Percentiles rank a stretch among this genome's conserved stretches.
Conservation (phyloP, 1,140 invertebrate genomes). For the Anoplolepis gracilipes region DNA sequence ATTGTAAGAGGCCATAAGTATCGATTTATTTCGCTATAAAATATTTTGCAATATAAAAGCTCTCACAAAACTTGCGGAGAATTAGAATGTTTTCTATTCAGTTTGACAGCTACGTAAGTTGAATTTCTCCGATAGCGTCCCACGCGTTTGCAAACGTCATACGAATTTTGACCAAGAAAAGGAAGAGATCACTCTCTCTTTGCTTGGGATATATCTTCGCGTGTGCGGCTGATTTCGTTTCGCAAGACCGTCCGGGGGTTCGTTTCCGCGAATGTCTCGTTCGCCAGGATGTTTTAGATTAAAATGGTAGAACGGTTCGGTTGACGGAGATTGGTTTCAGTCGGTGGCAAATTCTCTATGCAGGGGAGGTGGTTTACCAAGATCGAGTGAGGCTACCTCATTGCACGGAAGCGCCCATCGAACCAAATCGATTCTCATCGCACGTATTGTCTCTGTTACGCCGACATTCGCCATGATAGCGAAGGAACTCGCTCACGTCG, state of each 20-base stretch:
- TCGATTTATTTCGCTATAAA: not conserved
- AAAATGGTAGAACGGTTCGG: constrained; percentile 54
- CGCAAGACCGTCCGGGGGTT: constrained; percentile 32
- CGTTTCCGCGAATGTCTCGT: constrained; percentile 64
- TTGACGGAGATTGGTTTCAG: constrained; percentile 62
- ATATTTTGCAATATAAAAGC: constrained; percentile 1
- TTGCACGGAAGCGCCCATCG: constrained; percentile 51
- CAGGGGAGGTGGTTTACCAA: constrained; percentile 41
- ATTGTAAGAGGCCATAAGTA: not conserved
- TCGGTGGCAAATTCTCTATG: constrained; percentile 57
- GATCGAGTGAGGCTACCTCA: constrained; percentile 56
- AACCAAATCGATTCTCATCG: constrained; percentile 64
- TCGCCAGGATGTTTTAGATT: constrained; percentile 62
- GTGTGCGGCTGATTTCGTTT: constrained; percentile 49
- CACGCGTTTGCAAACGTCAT: not conserved
- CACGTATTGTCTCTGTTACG: constrained; percentile 56
- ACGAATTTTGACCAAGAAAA: not conserved
- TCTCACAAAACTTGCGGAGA: not conserved
- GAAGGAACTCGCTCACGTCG: constrained; percentile 33
- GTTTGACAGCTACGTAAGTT: not conserved
- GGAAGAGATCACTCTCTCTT: not conserved
- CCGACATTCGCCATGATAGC: constrained; percentile 47
- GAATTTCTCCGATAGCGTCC: not conserved
- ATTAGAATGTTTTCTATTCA: not conserved
- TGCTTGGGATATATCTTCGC: not conserved